Conservation (phyloP, 1,140 invertebrate genomes). For the Pomacea maculata region DNA sequence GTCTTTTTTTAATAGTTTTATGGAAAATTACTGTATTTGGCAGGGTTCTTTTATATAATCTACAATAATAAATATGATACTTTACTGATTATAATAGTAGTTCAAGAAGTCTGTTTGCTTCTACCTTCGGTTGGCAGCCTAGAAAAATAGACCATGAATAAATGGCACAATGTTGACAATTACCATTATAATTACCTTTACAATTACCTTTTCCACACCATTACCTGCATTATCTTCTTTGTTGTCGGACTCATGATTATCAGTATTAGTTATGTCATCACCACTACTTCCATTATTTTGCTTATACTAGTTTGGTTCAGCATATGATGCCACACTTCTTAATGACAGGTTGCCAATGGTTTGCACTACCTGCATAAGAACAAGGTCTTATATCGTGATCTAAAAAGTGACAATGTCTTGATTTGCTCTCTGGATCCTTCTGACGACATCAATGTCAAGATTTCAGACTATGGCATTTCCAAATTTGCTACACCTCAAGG, state of each 20-base stretch:
- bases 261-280: neutral
- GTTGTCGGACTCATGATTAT: neutral
- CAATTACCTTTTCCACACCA: neutral
- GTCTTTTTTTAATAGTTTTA: too few relatives aligned
- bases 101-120: too few relatives aligned
- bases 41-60: too few relatives aligned
- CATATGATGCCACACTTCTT: neutral
- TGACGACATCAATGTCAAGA: slow-evolving; percentile 53
- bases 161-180: too few relatives aligned
- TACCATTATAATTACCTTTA: too few relatives aligned
- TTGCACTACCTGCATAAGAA: slow-evolving; percentile 52
- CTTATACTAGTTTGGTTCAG: neutral
- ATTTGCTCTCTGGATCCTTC: slow-evolving; percentile 45
- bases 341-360: slow-evolving; percentile 39
- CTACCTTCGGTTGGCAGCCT: too few relatives aligned
- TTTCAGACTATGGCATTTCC: slow-evolving; percentile 63
- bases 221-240: neutral
- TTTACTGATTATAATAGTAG: too few relatives aligned
- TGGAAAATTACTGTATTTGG: too few relatives aligned
- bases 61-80: too few relatives aligned
- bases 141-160: too few relatives aligned
- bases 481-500: slow-evolving; percentile 53
- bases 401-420: slow-evolving; percentile 62
- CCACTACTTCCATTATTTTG: neutral
- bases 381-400: slow-evolving; percentile 57